Conservation (phyloP, 2,888 invertebrate genomes). For the Crossocerus cetratus region DNA sequence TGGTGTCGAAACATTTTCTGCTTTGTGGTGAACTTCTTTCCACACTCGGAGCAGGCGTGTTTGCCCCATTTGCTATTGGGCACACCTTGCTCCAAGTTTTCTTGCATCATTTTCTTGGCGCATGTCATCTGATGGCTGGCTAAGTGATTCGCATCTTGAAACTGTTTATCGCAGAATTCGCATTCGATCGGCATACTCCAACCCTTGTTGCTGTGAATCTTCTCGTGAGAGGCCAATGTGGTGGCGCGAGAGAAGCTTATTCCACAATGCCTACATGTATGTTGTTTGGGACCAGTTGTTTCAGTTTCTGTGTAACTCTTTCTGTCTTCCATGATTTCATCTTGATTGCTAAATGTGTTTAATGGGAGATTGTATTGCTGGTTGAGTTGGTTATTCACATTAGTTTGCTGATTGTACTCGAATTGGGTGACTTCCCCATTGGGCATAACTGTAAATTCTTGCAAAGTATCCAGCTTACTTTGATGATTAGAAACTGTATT, state of each 20-base stretch:
- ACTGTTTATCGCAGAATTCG: constrained; percentile 78
- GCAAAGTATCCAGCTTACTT: constrained; percentile 67
- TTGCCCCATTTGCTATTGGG: constrained; percentile 72
- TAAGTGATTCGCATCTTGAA: constrained; percentile 75
- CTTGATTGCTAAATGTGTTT: constrained; percentile 63
- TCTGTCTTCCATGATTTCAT: constrained; percentile 58
- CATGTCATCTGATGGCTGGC: constrained; percentile 75
- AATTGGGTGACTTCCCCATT: constrained; percentile 71
- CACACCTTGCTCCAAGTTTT: constrained; percentile 61
- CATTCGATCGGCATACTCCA: constrained; percentile 75
- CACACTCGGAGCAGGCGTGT: constrained; percentile 76
- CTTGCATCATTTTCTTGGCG: constrained; percentile 68
- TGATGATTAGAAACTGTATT: constrained; percentile 49
- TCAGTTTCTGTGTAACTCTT: constrained; percentile 58
- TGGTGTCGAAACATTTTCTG: constrained; percentile 78
- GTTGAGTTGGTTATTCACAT: constrained; percentile 49
- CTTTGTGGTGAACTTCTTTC: constrained; percentile 77
- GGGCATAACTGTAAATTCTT: constrained; percentile 71
- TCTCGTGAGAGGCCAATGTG: constrained; percentile 75
- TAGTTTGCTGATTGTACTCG: constrained; percentile 64
- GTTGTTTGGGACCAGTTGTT: constrained; percentile 67
- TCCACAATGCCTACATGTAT: constrained; percentile 76
- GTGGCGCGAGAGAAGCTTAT: constrained; percentile 76
- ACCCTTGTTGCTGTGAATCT: constrained; percentile 58
- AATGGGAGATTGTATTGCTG: constrained; percentile 67